Evolutionary conservation across 2,113 vertebrate genomes (phyloP).

Genomic region (Myotis yumanensis): DNA sequence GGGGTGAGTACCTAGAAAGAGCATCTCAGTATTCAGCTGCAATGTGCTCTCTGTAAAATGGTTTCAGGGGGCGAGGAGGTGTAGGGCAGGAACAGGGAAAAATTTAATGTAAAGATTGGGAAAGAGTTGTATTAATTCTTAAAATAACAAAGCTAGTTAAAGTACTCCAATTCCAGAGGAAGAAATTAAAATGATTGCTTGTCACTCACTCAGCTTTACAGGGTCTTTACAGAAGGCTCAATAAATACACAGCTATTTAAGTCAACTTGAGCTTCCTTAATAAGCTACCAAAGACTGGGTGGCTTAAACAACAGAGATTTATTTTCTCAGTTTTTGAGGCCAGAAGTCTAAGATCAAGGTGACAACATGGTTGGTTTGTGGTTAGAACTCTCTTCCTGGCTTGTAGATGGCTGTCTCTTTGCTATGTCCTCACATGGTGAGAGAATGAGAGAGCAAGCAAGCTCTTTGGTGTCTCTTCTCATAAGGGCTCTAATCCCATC

Average conservation of each 20-base stretch:
- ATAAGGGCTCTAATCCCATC: background rate
- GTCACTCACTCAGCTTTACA: background rate
- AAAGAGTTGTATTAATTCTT: background rate
- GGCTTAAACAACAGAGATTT: background rate
- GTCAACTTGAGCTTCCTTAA: background rate
- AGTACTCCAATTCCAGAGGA: background rate
- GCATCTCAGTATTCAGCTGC: background rate
- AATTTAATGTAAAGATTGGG: background rate
- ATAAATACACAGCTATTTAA: background rate
- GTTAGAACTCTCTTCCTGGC: background rate
- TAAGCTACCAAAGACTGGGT: background rate
- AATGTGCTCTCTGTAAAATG: background rate
- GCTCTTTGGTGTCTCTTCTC: background rate
- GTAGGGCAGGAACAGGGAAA: background rate
- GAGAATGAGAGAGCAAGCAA: background rate
- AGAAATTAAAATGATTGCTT: background rate
- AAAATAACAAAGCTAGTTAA: background rate
- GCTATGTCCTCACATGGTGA: background rate
- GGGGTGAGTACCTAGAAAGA: too few species aligned
- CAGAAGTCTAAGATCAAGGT: background rate
- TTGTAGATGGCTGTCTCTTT: background rate
- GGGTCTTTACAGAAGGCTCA: background rate
- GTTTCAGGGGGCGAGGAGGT: background rate
- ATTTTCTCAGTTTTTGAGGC: background rate
- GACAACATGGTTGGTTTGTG: background rate